These are phyloP conservation scores for Pollachius pollachius DNA, from an alignment of 2,113 vertebrate species.

Conservation along the genomic window DNA sequence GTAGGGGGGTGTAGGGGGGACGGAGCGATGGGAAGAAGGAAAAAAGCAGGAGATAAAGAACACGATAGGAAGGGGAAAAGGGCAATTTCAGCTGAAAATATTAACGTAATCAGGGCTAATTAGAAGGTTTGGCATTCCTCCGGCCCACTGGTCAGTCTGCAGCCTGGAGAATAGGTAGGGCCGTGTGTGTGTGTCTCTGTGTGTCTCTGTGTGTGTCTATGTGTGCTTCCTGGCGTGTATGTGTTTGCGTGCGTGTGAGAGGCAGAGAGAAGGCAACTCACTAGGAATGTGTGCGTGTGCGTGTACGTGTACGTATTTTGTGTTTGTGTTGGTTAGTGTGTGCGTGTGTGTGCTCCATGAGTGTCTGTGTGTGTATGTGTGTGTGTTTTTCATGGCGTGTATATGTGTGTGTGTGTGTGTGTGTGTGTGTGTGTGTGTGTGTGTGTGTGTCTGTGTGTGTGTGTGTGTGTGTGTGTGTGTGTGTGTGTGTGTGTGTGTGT, in stretches of 20 bases:
- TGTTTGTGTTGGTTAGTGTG: neutral
- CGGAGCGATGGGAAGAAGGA: constrained; percentile 21
- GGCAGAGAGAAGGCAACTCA: neutral
- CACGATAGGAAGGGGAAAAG: constrained; percentile 76
- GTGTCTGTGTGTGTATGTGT: no score
- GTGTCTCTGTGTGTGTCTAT: constrained; percentile 13
- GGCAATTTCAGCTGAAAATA: constrained; percentile 75
- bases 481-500: no score
- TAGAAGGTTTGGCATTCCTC: constrained; percentile 71
- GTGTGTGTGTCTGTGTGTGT: no score
- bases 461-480: no score
- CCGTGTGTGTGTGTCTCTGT: constrained; percentile 5
- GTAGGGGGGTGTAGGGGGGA: constrained; percentile 34
- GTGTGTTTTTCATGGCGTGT: no score
- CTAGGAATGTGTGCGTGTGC: no score
- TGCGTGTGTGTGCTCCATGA: no score
- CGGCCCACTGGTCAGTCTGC: constrained; percentile 58
- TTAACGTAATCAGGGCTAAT: constrained; percentile 77
- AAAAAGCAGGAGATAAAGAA: constrained; percentile 60
- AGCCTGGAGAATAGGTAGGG: constrained; percentile 45
- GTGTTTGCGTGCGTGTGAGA: constrained; percentile 1
- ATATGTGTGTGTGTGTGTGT: no score
- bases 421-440: no score
- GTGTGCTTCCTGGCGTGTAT: constrained; percentile 2
- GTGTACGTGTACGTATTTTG: no score